These are phyloP conservation scores for Nasonia vitripennis DNA, from an alignment of 1,140 invertebrate genomes.

Conservation along the genomic window DNA sequence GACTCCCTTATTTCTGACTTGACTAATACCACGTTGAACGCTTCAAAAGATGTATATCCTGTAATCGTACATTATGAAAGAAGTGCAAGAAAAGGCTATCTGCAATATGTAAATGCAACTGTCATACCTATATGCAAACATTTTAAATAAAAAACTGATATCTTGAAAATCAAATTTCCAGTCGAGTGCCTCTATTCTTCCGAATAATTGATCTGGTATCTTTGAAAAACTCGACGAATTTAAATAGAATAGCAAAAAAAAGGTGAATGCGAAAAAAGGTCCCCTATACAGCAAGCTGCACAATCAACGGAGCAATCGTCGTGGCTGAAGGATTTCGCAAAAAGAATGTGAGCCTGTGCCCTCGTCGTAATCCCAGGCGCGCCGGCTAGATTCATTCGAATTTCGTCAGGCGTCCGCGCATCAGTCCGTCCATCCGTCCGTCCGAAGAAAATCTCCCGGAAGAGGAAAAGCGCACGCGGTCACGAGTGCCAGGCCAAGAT, in stretches of 20 bases:
- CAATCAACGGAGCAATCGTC: conserved; percentile 17
- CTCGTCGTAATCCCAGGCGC: neutral
- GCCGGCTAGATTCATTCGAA: neutral
- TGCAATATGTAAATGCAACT: no score
- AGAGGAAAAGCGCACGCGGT: neutral
- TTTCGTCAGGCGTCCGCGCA: neutral
- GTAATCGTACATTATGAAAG: no score
- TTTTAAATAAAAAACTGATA: no score
- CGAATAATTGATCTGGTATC: neutral
- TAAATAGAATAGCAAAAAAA: neutral
- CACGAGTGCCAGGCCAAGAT: conserved; percentile 21
- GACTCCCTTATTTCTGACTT: neutral
- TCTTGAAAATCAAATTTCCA: no score
- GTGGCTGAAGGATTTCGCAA: neutral
- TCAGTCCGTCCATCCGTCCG: conserved; percentile 1
- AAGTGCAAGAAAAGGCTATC: no score
- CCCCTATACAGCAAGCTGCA: neutral
- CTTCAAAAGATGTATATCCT: neutral
- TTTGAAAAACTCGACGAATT: neutral
- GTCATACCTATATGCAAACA: no score
- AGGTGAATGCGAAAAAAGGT: neutral
- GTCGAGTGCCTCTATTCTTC: no score
- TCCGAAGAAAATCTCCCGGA: conserved; percentile 5
- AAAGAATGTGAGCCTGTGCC: neutral
- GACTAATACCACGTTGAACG: neutral